Evolutionary conservation across 2,797 vertebrate genomes (phyloP).

Genomic region (Sebastiscus albofasciatus): DNA sequence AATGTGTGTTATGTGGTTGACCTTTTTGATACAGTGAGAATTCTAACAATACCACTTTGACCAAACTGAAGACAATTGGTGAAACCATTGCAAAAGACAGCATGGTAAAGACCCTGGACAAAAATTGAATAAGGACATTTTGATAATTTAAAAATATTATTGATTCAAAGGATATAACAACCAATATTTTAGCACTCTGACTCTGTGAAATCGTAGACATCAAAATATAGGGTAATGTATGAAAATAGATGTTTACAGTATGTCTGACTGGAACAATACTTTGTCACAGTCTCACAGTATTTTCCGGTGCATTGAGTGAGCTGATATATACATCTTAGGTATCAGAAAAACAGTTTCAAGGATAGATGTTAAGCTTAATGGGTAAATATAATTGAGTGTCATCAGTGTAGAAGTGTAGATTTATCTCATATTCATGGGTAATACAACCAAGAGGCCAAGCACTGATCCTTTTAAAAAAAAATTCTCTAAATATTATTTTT

Average conservation of each 20-base stretch:
- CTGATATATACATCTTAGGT: neutral
- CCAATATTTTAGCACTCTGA: neutral
- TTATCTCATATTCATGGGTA: neutral
- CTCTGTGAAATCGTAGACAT: neutral
- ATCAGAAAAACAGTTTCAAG: neutral
- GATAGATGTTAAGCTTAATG: neutral
- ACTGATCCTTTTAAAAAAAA: neutral
- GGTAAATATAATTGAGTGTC: neutral
- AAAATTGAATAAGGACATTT: neutral
- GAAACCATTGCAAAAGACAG: neutral
- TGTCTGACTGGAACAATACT: neutral
- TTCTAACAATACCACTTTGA: neutral
- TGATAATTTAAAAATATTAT: no score
- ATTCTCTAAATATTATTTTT: neutral
- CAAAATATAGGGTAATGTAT: neutral
- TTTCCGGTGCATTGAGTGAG: neutral
- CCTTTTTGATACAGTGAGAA: neutral
- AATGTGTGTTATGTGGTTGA: neutral
- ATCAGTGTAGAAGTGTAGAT: neutral
- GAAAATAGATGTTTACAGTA: neutral
- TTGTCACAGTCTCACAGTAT: neutral
- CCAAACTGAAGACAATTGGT: neutral
- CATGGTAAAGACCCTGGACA: neutral
- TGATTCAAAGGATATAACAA: no score
- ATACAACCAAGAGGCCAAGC: neutral